Evolutionary conservation across 1,140 invertebrate genomes (phyloP), one percentile per base, ranked within the genome.

Genomic region (Phortica variegata): DNA sequence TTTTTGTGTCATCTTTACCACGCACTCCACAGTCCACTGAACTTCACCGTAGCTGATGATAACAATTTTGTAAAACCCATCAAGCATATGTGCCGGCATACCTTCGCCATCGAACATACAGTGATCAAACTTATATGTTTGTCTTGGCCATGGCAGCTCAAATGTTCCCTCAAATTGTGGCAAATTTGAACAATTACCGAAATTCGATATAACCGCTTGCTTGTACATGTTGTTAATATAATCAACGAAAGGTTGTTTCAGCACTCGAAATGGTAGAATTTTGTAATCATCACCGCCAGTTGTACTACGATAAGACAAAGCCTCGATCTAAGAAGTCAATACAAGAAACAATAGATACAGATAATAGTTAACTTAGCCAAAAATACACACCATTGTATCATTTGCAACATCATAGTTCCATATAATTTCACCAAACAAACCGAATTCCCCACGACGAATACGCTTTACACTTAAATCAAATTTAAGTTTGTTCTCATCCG

Each of bases 221-320:
- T 55, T 47, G 23, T 66, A 69, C 23, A 50, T 49, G 2, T 15
- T 32, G 2, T 57, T 19, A 3, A 55, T 7, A 6, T 58, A 70
- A 0, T 58, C 21, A 0, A 2, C 0, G 16, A 13, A 54, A 0
- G 32, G 1, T 26, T 56, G 58, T 12, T 39, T 52, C 2, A 20
- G 37, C 5, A 61, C 49, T 8, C 2, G 23, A 3, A 61, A 68
- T 0, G 66, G 66, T n/a, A 61, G 10, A 3, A 40, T 7, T 10
- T 55, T 61, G 16, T 72, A 71, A 15, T 72, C 62, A 1, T 48
- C 53, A 6, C 36, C 43, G 1, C 68, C 63, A 0, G 61, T 41
- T 0, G 13, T 10, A 33, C 65, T 69, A 9, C 65, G 56, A 20
- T 40, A 49, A 13, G 45, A 32, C 0, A 9, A 1, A 0, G 38